Percentiles rank a stretch among this genome's conserved stretches.
Evolutionary conservation across 2,797 vertebrate genomes (phyloP).

Genomic region (Adrianichthys oophorus): DNA sequence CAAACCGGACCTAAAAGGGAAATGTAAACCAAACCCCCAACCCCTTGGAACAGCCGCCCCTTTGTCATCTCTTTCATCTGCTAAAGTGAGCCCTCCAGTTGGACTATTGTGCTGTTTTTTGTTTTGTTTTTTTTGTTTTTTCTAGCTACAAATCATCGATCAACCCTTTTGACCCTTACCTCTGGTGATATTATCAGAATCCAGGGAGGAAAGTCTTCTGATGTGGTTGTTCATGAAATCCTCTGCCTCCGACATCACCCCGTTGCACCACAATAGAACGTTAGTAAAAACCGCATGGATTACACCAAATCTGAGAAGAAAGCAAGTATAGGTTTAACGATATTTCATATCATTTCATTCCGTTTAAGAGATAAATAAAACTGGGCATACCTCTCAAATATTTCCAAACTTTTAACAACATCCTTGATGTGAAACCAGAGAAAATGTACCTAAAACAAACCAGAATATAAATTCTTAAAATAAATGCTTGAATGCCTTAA

Average conservation of each 20-base stretch:
- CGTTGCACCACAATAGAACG: slow-evolving; percentile 93
- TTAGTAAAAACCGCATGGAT: slow-evolving; percentile 98
- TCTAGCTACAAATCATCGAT: slow-evolving; percentile 64
- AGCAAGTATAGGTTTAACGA: background rate
- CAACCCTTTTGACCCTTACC: slow-evolving; percentile 79
- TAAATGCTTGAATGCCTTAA: no score
- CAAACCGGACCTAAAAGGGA: slow-evolving; percentile 60
- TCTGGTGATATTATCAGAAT: slow-evolving; percentile 84
- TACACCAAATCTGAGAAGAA: slow-evolving; percentile 88
- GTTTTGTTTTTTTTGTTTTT: slow-evolving; percentile 4
- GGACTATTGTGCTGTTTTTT: slow-evolving; percentile 64
- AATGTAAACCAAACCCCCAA: slow-evolving; percentile 48
- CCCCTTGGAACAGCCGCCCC: slow-evolving; percentile 36
- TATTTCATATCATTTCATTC: background rate
- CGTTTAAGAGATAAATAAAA: background rate
- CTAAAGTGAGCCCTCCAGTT: slow-evolving; percentile 63
- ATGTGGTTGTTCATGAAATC: slow-evolving; percentile 91
- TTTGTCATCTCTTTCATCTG: slow-evolving; percentile 59
- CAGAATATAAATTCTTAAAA: no score
- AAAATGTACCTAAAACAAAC: slow-evolving; percentile 87
- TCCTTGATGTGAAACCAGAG: slow-evolving; percentile 98
- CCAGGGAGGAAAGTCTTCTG: slow-evolving; percentile 82
- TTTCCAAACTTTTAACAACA: slow-evolving; percentile 94
- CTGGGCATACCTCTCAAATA: slow-evolving; percentile 89
- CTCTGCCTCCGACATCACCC: slow-evolving; percentile 92